These are phyloP conservation scores for Peromyscus melanophrys DNA, from an alignment of 2,797 vertebrate genomes.

Conservation along the genomic window DNA sequence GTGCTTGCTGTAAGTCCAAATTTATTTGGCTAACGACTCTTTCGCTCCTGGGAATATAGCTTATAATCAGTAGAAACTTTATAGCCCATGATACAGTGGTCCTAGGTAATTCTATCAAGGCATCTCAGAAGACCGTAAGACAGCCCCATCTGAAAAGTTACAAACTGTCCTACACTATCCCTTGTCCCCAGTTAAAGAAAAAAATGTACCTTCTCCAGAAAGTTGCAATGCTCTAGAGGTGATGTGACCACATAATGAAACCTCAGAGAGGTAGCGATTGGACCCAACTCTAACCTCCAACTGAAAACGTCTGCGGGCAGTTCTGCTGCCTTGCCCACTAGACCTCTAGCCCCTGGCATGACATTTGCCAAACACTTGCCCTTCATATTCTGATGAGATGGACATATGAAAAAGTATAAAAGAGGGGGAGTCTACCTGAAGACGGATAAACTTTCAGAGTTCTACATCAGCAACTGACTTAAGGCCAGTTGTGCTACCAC, in stretches of 20 bases:
- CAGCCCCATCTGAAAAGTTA: neutral
- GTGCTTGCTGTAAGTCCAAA: neutral
- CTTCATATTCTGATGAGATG: neutral
- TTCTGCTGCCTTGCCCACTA: neutral
- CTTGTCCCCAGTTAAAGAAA: neutral
- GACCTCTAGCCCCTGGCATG: neutral
- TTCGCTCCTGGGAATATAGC: neutral
- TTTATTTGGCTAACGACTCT: neutral
- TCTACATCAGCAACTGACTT: neutral
- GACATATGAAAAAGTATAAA: conserved; percentile 26
- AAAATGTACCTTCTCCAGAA: neutral
- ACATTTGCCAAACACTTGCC: neutral
- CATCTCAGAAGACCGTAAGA: neutral
- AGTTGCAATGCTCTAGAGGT: neutral
- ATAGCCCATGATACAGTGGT: neutral
- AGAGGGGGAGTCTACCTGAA: neutral
- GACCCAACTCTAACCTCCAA: neutral
- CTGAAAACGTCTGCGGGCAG: neutral
- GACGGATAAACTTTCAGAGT: neutral
- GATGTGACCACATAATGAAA: neutral
- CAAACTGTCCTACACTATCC: neutral
- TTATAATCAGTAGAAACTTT: conserved; percentile 9
- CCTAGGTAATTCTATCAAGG: neutral
- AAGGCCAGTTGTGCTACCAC: neutral
- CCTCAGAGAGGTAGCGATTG: neutral